These are phyloP conservation scores for Actenoides lindsayi DNA, from an alignment of 2,113 vertebrate species.

Conservation along the genomic window DNA sequence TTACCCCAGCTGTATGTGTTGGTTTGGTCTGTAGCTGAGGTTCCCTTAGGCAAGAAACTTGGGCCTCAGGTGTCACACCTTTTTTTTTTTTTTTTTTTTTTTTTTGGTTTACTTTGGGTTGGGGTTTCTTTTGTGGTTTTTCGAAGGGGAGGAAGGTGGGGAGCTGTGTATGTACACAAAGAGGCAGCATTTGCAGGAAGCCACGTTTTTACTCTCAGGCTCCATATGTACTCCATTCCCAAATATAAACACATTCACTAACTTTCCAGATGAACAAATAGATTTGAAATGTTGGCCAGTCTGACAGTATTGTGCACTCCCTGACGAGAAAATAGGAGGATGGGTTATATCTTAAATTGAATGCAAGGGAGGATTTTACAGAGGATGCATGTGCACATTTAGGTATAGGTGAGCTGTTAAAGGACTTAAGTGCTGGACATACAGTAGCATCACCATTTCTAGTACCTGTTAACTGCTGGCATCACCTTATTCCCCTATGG, in stretches of 20 bases:
- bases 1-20: background rate
- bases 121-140: too few relatives aligned
- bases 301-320: background rate
- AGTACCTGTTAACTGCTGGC: background rate
- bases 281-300: background rate
- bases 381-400: background rate
- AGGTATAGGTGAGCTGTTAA: background rate
- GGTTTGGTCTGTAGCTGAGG: background rate
- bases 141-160: too few relatives aligned
- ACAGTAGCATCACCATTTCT: background rate
- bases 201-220: background rate
- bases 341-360: background rate
- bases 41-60: background rate
- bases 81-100: background rate
- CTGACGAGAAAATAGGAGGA: background rate
- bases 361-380: background rate
- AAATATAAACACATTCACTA: background rate
- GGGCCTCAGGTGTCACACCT: accelerated
- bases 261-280: background rate
- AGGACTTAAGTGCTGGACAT: background rate
- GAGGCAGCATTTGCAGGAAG: background rate
- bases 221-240: background rate
- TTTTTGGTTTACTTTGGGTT: background rate
- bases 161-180: background rate
- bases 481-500: background rate